A percentile compares a stretch with the other conserved stretches of the same genome.
Evolutionary conservation across 2,797 vertebrate genomes (phyloP).

Genomic region (Bradypus variegatus): DNA sequence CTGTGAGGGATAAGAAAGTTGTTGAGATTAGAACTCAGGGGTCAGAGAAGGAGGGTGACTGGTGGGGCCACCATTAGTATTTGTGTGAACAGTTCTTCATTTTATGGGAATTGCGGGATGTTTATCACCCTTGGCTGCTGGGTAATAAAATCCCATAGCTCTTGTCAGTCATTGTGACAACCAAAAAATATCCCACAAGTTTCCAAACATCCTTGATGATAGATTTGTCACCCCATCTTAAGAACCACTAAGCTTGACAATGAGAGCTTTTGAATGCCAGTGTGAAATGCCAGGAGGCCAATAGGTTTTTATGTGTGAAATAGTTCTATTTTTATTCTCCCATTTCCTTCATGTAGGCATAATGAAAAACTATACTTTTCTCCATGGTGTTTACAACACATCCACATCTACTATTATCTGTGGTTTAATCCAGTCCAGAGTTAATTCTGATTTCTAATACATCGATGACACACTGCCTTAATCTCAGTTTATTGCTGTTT

Average conservation of each 20-base stretch:
- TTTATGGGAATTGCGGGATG: slow-evolving; percentile 22
- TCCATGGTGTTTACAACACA: neutral
- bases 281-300: neutral
- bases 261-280: neutral
- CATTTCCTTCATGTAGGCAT: neutral
- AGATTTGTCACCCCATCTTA: slow-evolving; percentile 13
- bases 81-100: neutral
- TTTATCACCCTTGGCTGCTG: neutral
- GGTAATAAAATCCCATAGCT: neutral
- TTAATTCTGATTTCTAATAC: slow-evolving; percentile 4
- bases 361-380: neutral
- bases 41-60: neutral
- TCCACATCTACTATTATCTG: neutral
- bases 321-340: slow-evolving; percentile 31
- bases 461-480: neutral
- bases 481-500: slow-evolving; percentile 43
- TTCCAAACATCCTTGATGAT: neutral
- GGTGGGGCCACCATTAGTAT: neutral
- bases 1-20: neutral
- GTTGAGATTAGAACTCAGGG: neutral
- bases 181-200: neutral
- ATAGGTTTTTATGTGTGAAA: slow-evolving; percentile 19
- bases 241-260: neutral
- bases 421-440: slow-evolving; percentile 10
- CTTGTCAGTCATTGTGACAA: slow-evolving; percentile 14